Base-by-base conservation (phyloP, 2,797 vertebrate species). In the Oceanodroma leucorhoa region DNA sequence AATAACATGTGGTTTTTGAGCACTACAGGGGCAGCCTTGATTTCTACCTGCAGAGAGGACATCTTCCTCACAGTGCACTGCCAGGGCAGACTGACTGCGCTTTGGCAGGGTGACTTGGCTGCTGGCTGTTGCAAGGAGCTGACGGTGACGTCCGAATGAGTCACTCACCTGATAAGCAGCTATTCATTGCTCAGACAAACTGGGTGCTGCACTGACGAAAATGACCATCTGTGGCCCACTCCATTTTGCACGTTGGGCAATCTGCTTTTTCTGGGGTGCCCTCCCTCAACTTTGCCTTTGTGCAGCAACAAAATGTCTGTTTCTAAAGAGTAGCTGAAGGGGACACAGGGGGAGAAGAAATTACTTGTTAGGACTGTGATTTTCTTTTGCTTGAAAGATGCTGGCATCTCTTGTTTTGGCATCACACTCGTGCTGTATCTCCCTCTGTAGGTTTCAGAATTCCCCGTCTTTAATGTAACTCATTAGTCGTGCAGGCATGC, bases 401-500 rank as follows among this genome's bases (percentile, higher is more conserved):
- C 53, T 62, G 41, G 10, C 83, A 55, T 96, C 75, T 89, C 15
- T 83, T 83, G 11, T 72, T 94, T 48, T 83, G 83, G 21, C 76
- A 83, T 87, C 4, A 1, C 27, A n/a, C 14, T 81, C 10, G 8
- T 84, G 62, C 48, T 89, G 50, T 32, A 82, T 82, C 67, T 97
- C 90, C 79, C 82, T 96, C 82, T 88, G 88, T 90, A 95, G 96
- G 82, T 95, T 96, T 94, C 70, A 60, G 21, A 87, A 69, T 92
- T 86, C 57, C 71, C 78, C 66, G 27, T 70, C 92, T 95, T 91
- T 83, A 92, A 86, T 87, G 69, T 96, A 91, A 79, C 72, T 98
- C 96, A 94, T 97, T 97, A 97, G 90, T 84, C 5, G 18, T 81
- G 61, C 88, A 77, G 89, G 96, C 90, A 94, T 69, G 89, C 85